Evolutionary conservation across 2,797 vertebrate species (phyloP).

Genomic region (Chrysocyon brachyurus): DNA sequence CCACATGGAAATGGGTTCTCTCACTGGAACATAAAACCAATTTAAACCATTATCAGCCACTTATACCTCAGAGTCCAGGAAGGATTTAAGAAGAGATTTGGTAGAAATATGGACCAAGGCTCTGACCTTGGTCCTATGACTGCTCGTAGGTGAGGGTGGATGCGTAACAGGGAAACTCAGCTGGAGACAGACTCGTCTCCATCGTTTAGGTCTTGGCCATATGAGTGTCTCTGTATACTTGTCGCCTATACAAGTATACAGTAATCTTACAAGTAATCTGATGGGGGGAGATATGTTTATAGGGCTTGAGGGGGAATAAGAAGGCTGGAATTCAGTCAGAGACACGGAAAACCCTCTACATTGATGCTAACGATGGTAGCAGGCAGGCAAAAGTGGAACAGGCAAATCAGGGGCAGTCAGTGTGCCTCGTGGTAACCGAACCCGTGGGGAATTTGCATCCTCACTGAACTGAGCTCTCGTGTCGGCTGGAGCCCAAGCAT

Average conservation of each 20-base stretch:
- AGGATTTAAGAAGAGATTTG: not conserved
- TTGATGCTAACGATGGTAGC: not conserved
- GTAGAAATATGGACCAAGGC: not conserved
- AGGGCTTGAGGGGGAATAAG: not conserved
- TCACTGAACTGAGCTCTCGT: not conserved
- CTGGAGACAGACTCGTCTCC: not conserved
- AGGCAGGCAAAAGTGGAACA: slow-evolving; percentile 57
- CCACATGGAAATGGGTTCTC: not conserved
- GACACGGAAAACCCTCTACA: not conserved
- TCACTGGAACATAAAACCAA: not conserved
- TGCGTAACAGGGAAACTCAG: not conserved
- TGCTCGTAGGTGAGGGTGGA: not conserved
- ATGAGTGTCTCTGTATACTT: not conserved
- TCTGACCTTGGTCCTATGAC: not conserved
- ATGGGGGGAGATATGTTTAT: not conserved
- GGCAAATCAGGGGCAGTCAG: slow-evolving; percentile 50
- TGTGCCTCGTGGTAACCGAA: slow-evolving; percentile 13
- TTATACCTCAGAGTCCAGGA: not conserved
- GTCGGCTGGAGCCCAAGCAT: not conserved
- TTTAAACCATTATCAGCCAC: not conserved
- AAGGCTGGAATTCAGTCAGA: not conserved
- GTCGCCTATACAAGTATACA: not conserved
- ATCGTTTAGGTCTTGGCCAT: not conserved
- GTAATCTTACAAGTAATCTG: not conserved
- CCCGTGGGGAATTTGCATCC: slow-evolving; percentile 67